Evolutionary conservation across 1,140 invertebrate species (phyloP).

Genomic region (Parasteatoda tepidariorum): DNA sequence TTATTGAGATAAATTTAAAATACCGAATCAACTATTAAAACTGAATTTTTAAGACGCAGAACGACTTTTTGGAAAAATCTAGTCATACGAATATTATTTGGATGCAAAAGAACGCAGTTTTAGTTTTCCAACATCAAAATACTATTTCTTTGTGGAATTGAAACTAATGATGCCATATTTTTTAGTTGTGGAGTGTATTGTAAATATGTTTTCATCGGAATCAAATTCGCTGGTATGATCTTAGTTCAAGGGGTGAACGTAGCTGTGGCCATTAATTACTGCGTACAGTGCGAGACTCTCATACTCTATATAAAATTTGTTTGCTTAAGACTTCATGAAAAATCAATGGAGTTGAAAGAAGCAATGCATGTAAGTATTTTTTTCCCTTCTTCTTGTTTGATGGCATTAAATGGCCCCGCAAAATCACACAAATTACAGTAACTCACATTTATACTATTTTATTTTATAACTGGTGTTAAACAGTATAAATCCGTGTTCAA

Average conservation of each 20-base stretch:
- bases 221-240: constrained; percentile 22
- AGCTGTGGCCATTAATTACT: constrained; percentile 69
- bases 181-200: constrained; percentile 11
- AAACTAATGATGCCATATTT: too few species aligned
- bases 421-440: too few species aligned
- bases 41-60: too few species aligned
- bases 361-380: constrained; percentile 69
- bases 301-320: constrained; percentile 68
- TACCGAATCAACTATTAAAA: too few species aligned
- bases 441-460: not conserved
- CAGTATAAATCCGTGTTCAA: not conserved
- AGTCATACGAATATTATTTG: too few species aligned
- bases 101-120: too few species aligned
- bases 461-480: not conserved
- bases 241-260: constrained; percentile 58
- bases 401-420: too few species aligned
- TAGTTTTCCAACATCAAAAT: too few species aligned
- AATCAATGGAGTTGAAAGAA: constrained; percentile 67
- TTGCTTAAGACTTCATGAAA: constrained; percentile 67
- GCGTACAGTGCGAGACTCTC: constrained; percentile 69
- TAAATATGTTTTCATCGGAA: constrained; percentile 32
- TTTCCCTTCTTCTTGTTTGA: too few species aligned
- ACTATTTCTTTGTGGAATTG: too few species aligned
- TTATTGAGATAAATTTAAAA: too few species aligned
- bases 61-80: too few species aligned